Conservation (phyloP, 1,140 invertebrate genomes). For the Ruditapes philippinarum region DNA sequence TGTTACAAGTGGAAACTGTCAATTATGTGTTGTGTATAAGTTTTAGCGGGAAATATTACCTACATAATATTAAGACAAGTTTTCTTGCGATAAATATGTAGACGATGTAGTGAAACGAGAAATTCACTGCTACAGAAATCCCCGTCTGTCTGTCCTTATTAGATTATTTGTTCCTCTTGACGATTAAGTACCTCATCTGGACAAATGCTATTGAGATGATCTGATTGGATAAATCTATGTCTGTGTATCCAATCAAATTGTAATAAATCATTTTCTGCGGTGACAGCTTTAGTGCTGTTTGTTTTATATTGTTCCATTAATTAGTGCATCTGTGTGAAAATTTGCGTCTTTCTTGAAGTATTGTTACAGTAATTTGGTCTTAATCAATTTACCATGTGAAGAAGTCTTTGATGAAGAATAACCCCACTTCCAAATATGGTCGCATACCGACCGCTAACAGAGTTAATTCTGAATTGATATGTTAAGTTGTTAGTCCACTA, state of each 20-base stretch:
- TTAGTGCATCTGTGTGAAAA: constrained; percentile 65
- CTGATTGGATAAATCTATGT: constrained; percentile 67
- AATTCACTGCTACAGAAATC: background rate
- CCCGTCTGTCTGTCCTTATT: constrained; percentile 51
- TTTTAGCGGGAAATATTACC: background rate
- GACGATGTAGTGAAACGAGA: constrained; percentile 38
- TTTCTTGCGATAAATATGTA: constrained; percentile 31
- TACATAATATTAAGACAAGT: constrained; percentile 1
- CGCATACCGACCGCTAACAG: background rate
- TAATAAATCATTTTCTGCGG: constrained; percentile 62
- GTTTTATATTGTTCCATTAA: constrained; percentile 65
- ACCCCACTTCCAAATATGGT: constrained; percentile 23
- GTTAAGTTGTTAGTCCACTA: constrained; percentile 59
- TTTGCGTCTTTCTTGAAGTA: constrained; percentile 46
- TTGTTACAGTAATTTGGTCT: constrained; percentile 61
- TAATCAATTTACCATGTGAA: constrained; percentile 55
- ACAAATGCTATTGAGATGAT: constrained; percentile 51
- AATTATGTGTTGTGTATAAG: background rate
- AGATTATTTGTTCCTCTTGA: constrained; percentile 65
- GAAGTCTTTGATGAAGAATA: constrained; percentile 58
- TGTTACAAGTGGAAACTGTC: background rate
- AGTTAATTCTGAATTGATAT: constrained; percentile 62
- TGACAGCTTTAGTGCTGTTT: constrained; percentile 65
- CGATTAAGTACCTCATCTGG: constrained; percentile 59
- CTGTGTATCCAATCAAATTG: constrained; percentile 64